Evolutionary conservation across 2,113 vertebrate genomes (phyloP).

Genomic region (Mobula birostris): DNA sequence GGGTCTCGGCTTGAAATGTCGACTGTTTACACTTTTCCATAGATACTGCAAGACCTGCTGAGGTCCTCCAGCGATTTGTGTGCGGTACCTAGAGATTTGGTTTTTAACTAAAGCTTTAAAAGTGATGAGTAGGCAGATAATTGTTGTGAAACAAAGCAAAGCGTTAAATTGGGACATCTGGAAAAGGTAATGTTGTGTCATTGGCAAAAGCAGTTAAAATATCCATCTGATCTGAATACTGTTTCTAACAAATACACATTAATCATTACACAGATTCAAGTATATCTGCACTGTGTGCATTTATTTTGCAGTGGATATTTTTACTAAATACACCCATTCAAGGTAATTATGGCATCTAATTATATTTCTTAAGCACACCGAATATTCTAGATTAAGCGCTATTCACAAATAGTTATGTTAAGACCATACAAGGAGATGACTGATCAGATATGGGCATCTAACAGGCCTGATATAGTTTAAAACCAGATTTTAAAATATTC

Average conservation of each 20-base stretch:
- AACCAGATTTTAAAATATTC: not conserved
- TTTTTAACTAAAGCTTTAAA: not conserved
- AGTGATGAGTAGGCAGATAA: not conserved
- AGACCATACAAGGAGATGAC: not conserved
- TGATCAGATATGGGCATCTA: not conserved
- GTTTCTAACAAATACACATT: not conserved
- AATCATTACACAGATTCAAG: not conserved
- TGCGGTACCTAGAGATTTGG: not conserved
- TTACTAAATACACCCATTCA: not conserved
- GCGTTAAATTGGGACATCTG: not conserved
- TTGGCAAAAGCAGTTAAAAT: not conserved
- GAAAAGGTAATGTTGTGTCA: not conserved
- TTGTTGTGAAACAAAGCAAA: not conserved
- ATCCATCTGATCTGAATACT: not conserved
- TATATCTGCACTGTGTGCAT: not conserved
- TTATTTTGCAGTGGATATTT: conserved; percentile 1
- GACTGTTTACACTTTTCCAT: too few species aligned
- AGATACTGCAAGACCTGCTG: too few species aligned
- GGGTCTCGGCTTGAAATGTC: too few species aligned
- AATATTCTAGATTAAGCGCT: not conserved
- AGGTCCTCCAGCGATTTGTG: too few species aligned
- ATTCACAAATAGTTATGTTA: not conserved
- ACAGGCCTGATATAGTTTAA: not conserved
- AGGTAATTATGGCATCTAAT: not conserved
- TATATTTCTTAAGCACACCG: not conserved